Conservation (phyloP, 2,113 vertebrate genomes). For the Grantiella picta region DNA sequence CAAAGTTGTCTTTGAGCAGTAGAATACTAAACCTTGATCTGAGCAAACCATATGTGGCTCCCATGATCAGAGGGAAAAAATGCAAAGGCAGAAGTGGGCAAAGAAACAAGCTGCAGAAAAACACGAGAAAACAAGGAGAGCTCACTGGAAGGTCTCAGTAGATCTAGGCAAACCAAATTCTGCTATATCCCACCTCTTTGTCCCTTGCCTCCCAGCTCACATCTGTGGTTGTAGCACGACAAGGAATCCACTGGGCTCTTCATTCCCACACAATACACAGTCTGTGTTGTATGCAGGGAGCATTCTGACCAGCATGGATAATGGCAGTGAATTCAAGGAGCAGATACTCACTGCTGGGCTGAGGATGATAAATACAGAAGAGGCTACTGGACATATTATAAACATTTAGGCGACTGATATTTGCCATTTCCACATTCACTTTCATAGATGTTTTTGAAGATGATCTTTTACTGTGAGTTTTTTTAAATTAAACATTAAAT, state of each 20-base stretch:
- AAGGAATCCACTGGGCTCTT: not conserved
- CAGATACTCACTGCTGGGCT: not conserved
- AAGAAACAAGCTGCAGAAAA: not conserved
- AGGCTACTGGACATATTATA: not conserved
- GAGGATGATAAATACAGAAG: not conserved
- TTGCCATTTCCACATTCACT: not conserved
- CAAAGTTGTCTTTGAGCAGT: not conserved
- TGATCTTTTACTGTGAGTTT: not conserved
- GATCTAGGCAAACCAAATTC: not conserved
- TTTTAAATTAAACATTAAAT: not conserved
- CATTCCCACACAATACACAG: not conserved
- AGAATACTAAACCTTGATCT: not conserved
- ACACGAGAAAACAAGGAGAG: not conserved
- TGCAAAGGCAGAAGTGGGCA: not conserved
- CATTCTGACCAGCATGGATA: not conserved
- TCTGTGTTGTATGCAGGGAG: not conserved
- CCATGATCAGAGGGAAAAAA: not conserved
- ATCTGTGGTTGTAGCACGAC: not conserved
- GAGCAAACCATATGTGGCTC: not conserved
- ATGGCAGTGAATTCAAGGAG: not conserved
- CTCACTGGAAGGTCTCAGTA: not conserved
- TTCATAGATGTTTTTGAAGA: not conserved
- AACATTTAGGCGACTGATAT: not conserved
- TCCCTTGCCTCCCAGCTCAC: not conserved
- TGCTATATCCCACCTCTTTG: not conserved